Evolutionary conservation across 2,888 invertebrate genomes (phyloP).

Genomic region (Folsomia manolachei): DNA sequence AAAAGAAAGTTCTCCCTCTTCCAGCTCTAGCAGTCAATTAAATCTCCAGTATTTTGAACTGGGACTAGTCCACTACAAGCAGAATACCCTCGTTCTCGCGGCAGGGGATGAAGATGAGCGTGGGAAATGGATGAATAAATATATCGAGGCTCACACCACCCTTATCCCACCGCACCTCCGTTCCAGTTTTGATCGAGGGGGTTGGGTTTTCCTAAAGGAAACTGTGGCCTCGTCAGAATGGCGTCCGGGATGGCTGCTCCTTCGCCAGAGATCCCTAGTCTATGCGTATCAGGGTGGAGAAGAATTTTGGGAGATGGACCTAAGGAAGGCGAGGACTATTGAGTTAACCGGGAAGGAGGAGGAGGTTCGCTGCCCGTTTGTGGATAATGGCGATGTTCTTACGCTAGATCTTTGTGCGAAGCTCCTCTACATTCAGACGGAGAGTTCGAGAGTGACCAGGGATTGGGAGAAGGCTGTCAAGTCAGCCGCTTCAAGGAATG

Average conservation of each 20-base stretch:
- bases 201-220: constrained; percentile 72
- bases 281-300: constrained; percentile 56
- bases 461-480: constrained; percentile 75
- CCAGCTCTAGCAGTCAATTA: not conserved
- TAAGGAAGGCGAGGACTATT: constrained; percentile 76
- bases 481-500: constrained; percentile 74
- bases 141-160: constrained; percentile 69
- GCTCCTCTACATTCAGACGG: constrained; percentile 70
- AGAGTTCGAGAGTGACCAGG: constrained; percentile 67
- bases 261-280: constrained; percentile 65
- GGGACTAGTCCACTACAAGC: constrained; percentile 33
- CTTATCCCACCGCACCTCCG: constrained; percentile 68
- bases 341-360: constrained; percentile 51
- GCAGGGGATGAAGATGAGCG: constrained; percentile 54
- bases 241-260: constrained; percentile 69
- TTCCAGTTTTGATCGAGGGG: constrained; percentile 69
- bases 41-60: constrained; percentile 64
- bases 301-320: constrained; percentile 65
- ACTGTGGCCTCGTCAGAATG: not conserved
- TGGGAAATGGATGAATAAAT: constrained; percentile 72
- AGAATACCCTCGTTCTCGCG: constrained; percentile 48
- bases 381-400: constrained; percentile 44
- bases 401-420: constrained; percentile 51
- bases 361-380: constrained; percentile 42
- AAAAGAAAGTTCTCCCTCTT: constrained; percentile 6